Percentiles rank a stretch among this genome's conserved stretches.
Conservation (phyloP, 2,888 invertebrate species). For the Synanthedon andrenaeformis region DNA sequence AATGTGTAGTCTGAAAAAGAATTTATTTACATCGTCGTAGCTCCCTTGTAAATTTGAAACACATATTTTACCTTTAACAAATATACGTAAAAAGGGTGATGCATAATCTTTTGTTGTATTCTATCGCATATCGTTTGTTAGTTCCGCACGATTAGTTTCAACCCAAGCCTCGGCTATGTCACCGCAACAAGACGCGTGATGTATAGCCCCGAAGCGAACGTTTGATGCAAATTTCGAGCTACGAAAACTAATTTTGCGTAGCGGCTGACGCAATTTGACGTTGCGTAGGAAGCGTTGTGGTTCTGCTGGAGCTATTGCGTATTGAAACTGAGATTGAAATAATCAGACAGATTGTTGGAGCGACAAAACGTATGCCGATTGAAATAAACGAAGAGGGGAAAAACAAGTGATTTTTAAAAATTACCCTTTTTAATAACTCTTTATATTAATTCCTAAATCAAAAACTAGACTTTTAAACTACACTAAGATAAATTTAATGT, state of each 20-base stretch:
- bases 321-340: not conserved
- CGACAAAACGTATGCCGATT: not conserved
- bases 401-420: too few species aligned
- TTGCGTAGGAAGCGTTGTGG: not conserved
- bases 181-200: constrained; percentile 17
- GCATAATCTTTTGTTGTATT: not conserved
- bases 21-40: too few species aligned
- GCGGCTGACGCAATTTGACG: not conserved
- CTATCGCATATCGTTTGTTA: constrained; percentile 24
- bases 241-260: constrained; percentile 2
- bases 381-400: too few species aligned
- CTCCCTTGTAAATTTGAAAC: not conserved
- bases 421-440: too few species aligned
- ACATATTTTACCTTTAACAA: not conserved
- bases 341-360: not conserved
- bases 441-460: too few species aligned
- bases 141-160: constrained; percentile 30
- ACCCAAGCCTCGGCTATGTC: constrained; percentile 25
- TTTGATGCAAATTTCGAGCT: constrained; percentile 8
- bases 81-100: not conserved
- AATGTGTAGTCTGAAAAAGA: too few species aligned
- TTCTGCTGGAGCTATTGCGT: not conserved
- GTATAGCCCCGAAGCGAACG: constrained; percentile 10
- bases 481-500: too few species aligned
- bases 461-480: too few species aligned